Evolutionary conservation across 2,888 invertebrate genomes (phyloP), one percentile per base, ranked within the genome.

Genomic region (Andrena hattorfiana): DNA sequence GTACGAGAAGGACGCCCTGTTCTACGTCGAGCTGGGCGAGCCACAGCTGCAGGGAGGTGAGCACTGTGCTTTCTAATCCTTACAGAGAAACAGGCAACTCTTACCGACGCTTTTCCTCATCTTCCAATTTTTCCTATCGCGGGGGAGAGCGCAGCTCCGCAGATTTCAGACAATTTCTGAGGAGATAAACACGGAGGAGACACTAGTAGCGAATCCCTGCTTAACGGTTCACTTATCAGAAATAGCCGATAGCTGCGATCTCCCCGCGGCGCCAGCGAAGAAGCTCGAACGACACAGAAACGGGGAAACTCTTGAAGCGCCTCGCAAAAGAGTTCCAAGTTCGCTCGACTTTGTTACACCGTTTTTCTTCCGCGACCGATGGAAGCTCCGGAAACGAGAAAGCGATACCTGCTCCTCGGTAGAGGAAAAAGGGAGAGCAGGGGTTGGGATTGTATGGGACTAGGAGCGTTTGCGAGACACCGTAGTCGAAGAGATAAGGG

Each of bases 1-100:
- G 93, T 99, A 99, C 94, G 99, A 99, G 94, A 99, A 99, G 94
- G 98, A 98, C 93, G 98, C 99, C 48, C 95, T 97, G 28, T 98
- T 99, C 94, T 98, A 97, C 94, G 97, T 99, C 16, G 97, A 98
- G 93, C 95, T 99, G 32, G 98, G 97, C 8, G 97, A 98, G 89
- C 99, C 99, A 16, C 96, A 97, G 92, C 96, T 97, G 93, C 95
- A 97, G 89, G 97, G 97, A 95, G 98, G 98, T 98, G 96, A 96
- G 95, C 92, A 81, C 66, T 23, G 8, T 54, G 2, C 48, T 77
- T 75, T 49, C 16, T 5, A 30, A 75, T 42, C 51, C 10, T n/a
- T 56, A 23, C 23, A 54, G 10, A 23, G 3, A 20, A 20, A 60
- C 16, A 13, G 2, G 20, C 32, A 23, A 8, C n/a, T 30, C 30